Percentiles rank a stretch among this genome's conserved stretches.
Conservation (phyloP, 1,140 invertebrate species). For the Olivierus martensii region DNA sequence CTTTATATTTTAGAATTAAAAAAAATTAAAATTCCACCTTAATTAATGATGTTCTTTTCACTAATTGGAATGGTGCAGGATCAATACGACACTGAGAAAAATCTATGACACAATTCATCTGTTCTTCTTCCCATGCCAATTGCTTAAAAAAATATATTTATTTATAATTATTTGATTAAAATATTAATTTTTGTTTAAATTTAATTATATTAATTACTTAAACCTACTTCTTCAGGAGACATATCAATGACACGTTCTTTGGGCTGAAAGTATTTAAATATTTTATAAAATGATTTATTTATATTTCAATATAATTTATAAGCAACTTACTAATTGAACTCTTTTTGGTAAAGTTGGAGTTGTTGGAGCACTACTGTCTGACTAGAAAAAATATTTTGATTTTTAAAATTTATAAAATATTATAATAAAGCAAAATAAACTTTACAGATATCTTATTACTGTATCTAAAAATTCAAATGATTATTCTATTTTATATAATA, state of each 20-base stretch:
- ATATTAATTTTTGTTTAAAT: too few relatives aligned
- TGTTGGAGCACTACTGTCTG: slow-evolving; percentile 16
- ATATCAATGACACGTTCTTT: slow-evolving; percentile 80
- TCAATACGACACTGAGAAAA: slow-evolving; percentile 83
- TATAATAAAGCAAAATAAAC: too few relatives aligned
- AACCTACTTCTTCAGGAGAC: slow-evolving; percentile 59
- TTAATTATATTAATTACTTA: background rate
- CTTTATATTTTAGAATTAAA: too few relatives aligned
- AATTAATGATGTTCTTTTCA: slow-evolving; percentile 83
- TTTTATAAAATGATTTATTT: too few relatives aligned
- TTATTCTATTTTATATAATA: too few relatives aligned
- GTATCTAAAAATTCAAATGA: too few relatives aligned
- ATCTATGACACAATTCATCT: slow-evolving; percentile 63
- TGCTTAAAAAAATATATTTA: slow-evolving; percentile 21
- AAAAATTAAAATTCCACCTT: too few relatives aligned
- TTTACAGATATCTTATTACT: too few relatives aligned
- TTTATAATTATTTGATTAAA: too few relatives aligned
- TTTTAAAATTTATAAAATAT: too few relatives aligned
- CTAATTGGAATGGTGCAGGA: slow-evolving; percentile 92
- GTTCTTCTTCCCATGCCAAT: slow-evolving; percentile 76
- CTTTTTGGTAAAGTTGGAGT: slow-evolving; percentile 48
- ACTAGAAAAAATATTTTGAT: background rate
- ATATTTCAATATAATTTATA: background rate
- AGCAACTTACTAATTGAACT: slow-evolving; percentile 62
- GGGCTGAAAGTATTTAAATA: slow-evolving; percentile 50